Conservation (phyloP, 1,140 invertebrate genomes). For the Bombus waltoni region DNA sequence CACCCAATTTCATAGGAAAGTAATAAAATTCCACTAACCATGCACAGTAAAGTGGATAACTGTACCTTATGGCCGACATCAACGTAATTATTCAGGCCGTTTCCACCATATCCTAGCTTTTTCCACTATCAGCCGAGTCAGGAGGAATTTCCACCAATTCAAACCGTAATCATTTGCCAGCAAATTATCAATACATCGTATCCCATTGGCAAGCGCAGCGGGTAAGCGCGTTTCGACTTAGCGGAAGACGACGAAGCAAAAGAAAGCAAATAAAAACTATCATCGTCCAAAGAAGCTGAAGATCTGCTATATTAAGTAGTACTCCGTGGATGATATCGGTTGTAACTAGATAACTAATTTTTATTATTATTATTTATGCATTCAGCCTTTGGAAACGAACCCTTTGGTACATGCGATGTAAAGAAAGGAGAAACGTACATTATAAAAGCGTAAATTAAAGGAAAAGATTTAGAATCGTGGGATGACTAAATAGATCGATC, state of each 20-base stretch:
- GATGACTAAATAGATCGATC: no score
- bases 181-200: background rate
- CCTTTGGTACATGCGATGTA: no score
- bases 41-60: background rate
- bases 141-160: constrained; percentile 30
- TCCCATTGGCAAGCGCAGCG: background rate
- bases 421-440: no score
- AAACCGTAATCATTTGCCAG: background rate
- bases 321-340: constrained; percentile 24
- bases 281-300: background rate
- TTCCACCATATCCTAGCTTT: background rate
- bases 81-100: constrained; percentile 2
- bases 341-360: no score
- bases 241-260: background rate
- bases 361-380: no score
- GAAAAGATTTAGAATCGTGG: no score
- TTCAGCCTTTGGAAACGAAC: no score
- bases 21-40: background rate
- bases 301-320: constrained; percentile 30
- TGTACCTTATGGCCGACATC: background rate
- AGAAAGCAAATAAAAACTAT: background rate
- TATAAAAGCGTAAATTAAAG: no score
- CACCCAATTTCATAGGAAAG: background rate
- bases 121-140: background rate
- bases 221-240: background rate